These are phyloP conservation scores for Gobius niger DNA, from an alignment of 2,113 vertebrate genomes.

Conservation along the genomic window DNA sequence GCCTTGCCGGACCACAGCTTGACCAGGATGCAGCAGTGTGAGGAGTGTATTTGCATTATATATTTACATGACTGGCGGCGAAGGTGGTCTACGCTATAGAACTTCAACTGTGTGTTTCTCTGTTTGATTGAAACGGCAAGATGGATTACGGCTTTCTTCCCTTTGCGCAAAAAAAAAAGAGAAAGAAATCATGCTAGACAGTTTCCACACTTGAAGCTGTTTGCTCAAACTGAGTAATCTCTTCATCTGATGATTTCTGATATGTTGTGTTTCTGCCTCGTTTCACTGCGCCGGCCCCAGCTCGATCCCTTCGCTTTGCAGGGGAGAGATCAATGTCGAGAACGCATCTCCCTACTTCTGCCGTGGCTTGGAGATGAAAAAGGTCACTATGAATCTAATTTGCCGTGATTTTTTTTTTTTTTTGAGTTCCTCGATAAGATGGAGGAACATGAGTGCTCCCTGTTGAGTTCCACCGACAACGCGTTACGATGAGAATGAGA, in stretches of 20 bases:
- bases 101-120: conserved; percentile 43
- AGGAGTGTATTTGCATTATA: conserved; percentile 50
- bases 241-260: conserved; percentile 70
- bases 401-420: conserved; percentile 64
- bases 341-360: conserved; percentile 62
- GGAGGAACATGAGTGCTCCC: conserved; percentile 43
- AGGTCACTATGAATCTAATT: conserved; percentile 74
- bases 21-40: conserved; percentile 21
- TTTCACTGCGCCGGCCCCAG: conserved; percentile 56
- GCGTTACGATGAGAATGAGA: conserved; percentile 61
- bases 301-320: conserved; percentile 56
- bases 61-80: conserved; percentile 49
- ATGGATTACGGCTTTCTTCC: conserved; percentile 54
- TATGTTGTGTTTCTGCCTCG: conserved; percentile 69
- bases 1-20: conserved; percentile 27
- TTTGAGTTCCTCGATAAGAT: conserved; percentile 57
- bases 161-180: conserved; percentile 14
- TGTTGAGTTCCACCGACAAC: conserved; percentile 46
- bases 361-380: conserved; percentile 68
- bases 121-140: conserved; percentile 57
- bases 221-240: conserved; percentile 64
- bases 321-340: conserved; percentile 71
- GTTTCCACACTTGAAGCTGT: conserved; percentile 42
- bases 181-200: conserved; percentile 36
- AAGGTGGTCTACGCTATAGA: conserved; percentile 31